Percentiles rank a stretch among this genome's conserved stretches.
phyloP scores from a whole-genome alignment of 1,140 invertebrate species.

The Drosophila pachea region DNA sequence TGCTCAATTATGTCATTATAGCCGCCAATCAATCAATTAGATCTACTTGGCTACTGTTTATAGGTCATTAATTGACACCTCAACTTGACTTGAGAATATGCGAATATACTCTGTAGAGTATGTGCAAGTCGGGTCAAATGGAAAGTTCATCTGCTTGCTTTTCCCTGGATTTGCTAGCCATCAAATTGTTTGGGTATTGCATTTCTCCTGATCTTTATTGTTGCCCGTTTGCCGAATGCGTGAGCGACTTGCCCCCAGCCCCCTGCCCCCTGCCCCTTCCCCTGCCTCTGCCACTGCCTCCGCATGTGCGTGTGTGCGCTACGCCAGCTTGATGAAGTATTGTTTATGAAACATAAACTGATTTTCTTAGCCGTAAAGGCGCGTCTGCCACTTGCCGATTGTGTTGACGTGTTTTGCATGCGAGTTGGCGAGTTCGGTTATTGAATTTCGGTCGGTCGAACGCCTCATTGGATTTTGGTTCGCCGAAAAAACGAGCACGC shows the following conservation, averaged over 20 bases:
- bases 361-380: conserved; percentile 66
- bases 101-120: background rate
- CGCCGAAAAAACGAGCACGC: conserved; percentile 14
- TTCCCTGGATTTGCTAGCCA: conserved; percentile 15
- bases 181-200: conserved; percentile 37
- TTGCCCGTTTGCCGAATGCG: conserved; percentile 51
- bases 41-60: too few species aligned
- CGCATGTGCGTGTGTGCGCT: conserved; percentile 7
- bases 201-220: conserved; percentile 58
- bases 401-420: conserved; percentile 61
- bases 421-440: conserved; percentile 22
- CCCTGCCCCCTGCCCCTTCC: too few species aligned
- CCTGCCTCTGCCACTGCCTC: background rate
- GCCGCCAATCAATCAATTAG: too few species aligned
- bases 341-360: conserved; percentile 73
- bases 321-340: conserved; percentile 67
- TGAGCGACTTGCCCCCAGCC: too few species aligned
- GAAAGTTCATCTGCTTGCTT: background rate
- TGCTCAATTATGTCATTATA: too few species aligned
- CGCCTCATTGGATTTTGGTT: conserved; percentile 56
- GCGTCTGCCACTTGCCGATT: conserved; percentile 40
- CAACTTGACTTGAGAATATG: background rate
- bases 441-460: conserved; percentile 28
- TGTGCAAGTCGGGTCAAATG: background rate
- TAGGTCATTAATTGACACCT: too few species aligned